These are phyloP conservation scores for Trichoplusia ni DNA, from an alignment of 1,140 invertebrate genomes.

Conservation along the genomic window DNA sequence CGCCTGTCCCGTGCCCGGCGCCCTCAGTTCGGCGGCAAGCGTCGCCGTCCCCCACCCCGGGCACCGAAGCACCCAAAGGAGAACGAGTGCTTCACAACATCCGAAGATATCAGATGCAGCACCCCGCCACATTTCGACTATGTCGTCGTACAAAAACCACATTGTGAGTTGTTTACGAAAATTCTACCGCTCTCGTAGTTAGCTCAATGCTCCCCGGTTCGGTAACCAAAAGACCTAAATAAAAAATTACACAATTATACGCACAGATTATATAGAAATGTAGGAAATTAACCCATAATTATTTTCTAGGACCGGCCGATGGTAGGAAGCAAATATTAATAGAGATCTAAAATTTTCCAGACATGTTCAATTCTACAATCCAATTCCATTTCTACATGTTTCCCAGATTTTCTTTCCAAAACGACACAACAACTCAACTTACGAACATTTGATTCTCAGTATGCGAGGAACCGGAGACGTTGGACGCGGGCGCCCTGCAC, in stretches of 20 bases:
- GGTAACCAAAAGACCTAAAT: not conserved
- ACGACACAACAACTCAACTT: not conserved
- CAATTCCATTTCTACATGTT: no score
- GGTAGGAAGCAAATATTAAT: no score
- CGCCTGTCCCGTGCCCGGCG: conserved; percentile 69
- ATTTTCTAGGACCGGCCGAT: no score
- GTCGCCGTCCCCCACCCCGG: conserved; percentile 58
- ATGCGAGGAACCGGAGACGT: conserved; percentile 59
- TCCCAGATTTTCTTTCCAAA: not conserved
- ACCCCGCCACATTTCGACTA: conserved; percentile 69
- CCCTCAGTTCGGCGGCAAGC: conserved; percentile 67
- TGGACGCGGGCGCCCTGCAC: conserved; percentile 58
- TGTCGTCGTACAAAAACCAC: conserved; percentile 58
- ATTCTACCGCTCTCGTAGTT: no score
- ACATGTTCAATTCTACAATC: no score
- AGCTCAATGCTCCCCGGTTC: not conserved
- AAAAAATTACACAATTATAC: no score
- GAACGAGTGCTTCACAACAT: conserved; percentile 55
- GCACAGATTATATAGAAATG: no score
- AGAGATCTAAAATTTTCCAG: no score
- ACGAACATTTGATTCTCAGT: no score
- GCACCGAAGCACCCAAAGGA: conserved; percentile 64
- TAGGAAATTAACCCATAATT: no score
- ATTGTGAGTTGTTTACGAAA: no score
- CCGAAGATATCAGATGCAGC: conserved; percentile 58